These are phyloP conservation scores for Ctenicera cuprea DNA, from an alignment of 2,888 invertebrate genomes.

Conservation along the genomic window DNA sequence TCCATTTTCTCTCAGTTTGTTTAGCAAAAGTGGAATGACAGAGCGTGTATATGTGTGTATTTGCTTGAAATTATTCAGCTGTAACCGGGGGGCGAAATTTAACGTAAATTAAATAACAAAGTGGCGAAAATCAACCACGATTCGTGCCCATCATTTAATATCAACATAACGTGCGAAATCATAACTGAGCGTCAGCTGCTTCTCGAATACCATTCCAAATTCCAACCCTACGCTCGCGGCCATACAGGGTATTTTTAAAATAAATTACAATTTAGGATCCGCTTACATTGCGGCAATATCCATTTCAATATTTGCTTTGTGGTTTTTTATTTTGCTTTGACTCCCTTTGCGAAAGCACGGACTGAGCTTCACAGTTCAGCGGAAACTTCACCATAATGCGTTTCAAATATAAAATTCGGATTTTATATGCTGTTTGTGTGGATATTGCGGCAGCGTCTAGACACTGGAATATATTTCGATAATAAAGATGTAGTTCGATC, in stretches of 20 bases:
- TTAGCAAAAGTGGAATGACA: constrained; percentile 5
- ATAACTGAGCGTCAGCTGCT: constrained; percentile 66
- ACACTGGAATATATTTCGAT: constrained; percentile 41
- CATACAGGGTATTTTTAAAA: constrained; percentile 64
- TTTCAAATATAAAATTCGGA: constrained; percentile 57
- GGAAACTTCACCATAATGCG: constrained; percentile 55
- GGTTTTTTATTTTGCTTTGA: constrained; percentile 55
- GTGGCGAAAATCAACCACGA: constrained; percentile 49
- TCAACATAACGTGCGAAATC: constrained; percentile 69
- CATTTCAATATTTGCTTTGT: constrained; percentile 62
- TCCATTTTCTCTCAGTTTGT: background rate
- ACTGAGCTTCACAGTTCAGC: constrained; percentile 55
- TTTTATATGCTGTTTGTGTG: constrained; percentile 52
- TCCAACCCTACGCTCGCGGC: constrained; percentile 57
- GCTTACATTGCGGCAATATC: constrained; percentile 61
- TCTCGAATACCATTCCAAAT: constrained; percentile 62
- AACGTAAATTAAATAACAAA: constrained; percentile 42
- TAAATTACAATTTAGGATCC: constrained; percentile 63
- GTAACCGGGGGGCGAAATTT: constrained; percentile 13
- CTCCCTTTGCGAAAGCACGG: constrained; percentile 52
- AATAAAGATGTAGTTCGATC: constrained; percentile 46
- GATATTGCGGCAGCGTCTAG: constrained; percentile 51
- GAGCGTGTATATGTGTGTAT: background rate
- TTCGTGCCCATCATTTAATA: constrained; percentile 62
- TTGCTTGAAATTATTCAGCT: constrained; percentile 24